Percentiles rank a stretch among this genome's conserved stretches.
phyloP scores from a whole-genome alignment of 2,797 vertebrate species.

The Semaprochilodus insignis region DNA sequence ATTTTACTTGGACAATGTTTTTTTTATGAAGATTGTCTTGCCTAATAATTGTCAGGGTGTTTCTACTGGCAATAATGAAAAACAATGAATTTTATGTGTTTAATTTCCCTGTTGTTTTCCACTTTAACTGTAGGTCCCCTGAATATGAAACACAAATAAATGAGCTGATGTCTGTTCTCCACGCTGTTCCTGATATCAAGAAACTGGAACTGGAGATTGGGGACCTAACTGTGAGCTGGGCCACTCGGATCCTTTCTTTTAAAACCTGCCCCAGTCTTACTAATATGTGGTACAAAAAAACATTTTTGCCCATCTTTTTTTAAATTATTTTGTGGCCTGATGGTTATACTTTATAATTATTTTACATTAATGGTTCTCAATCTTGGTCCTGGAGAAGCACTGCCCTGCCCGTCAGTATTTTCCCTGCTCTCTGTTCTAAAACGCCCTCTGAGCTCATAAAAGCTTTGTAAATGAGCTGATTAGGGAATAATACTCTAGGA shows the following conservation, averaged over 20 bases:
- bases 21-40: too few species aligned
- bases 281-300: constrained; percentile 9
- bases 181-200: not conserved
- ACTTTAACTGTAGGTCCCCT: not conserved
- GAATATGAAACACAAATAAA: not conserved
- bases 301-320: not conserved
- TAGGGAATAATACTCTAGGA: too few species aligned
- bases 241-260: not conserved
- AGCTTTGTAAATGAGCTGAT: too few species aligned
- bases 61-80: too few species aligned
- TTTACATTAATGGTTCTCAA: not conserved
- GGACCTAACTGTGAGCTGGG: not conserved
- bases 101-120: not conserved
- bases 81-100: too few species aligned
- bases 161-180: not conserved
- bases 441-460: too few species aligned
- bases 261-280: constrained; percentile 8
- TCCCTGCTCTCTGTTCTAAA: too few species aligned
- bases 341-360: too few species aligned
- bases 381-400: not conserved
- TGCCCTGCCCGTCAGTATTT: too few species aligned
- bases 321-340: not conserved
- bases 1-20: too few species aligned
- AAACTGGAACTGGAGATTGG: not conserved
- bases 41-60: too few species aligned